These are phyloP conservation scores for Neopipo cinnamomea DNA, from an alignment of 2,113 vertebrate species.

Conservation along the genomic window DNA sequence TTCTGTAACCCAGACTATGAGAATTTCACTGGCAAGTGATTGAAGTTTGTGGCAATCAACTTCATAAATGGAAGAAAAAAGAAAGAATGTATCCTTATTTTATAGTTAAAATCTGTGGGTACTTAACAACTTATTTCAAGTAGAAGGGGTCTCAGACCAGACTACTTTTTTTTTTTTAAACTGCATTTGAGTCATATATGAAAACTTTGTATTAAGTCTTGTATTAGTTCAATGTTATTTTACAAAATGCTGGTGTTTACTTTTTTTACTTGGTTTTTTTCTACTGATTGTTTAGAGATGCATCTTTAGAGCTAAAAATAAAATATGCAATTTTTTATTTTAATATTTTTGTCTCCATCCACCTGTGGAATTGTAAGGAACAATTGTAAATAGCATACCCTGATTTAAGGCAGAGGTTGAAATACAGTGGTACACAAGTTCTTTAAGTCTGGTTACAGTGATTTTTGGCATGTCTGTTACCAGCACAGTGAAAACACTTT, in stretches of 20 bases:
- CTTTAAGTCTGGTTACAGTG: background rate
- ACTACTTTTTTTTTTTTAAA: background rate
- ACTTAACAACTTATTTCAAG: background rate
- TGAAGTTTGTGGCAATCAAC: background rate
- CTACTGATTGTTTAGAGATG: constrained; percentile 18
- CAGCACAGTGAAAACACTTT: background rate
- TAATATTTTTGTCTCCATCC: background rate
- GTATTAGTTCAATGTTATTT: constrained; percentile 2
- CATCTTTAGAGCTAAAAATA: constrained; percentile 43
- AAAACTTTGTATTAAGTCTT: constrained; percentile 7
- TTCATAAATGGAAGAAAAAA: background rate
- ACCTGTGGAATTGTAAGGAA: background rate
- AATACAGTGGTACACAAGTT: background rate
- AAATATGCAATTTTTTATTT: background rate
- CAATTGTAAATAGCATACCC: background rate
- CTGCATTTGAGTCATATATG: background rate
- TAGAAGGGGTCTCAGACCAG: constrained; percentile 11
- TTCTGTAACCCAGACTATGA: background rate
- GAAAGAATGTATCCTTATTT: background rate
- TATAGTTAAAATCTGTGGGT: background rate
- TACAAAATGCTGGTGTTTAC: background rate
- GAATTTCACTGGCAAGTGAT: background rate
- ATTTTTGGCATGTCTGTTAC: background rate
- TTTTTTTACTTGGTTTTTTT: constrained; percentile 42
- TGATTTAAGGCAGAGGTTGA: background rate